Evolutionary conservation across 2,888 invertebrate genomes (phyloP).

Genomic region (Tetheella fluctuosa): DNA sequence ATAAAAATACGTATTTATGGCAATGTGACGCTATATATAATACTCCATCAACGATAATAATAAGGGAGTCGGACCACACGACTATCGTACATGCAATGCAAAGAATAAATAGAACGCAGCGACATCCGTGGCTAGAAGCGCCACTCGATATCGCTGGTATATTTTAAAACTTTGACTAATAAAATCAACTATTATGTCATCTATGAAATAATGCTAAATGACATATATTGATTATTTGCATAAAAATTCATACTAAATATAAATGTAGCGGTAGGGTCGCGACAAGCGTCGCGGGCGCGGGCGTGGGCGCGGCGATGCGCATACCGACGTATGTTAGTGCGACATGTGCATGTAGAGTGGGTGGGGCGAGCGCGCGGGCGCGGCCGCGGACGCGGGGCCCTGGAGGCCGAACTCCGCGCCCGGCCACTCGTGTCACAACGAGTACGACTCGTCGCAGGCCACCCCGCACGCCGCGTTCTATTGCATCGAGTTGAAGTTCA

Average conservation of each 20-base stretch:
- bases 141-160: no score
- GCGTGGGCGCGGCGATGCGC: slow-evolving; percentile 11
- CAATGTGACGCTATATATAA: slow-evolving; percentile 42
- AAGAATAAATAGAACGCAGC: background rate
- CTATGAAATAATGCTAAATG: no score
- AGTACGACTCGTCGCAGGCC: slow-evolving; percentile 53
- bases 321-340: slow-evolving; percentile 35
- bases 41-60: background rate
- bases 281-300: no score
- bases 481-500: slow-evolving; percentile 92
- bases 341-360: slow-evolving; percentile 57
- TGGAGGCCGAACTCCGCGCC: slow-evolving; percentile 41
- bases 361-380: slow-evolving; percentile 37
- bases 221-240: no score
- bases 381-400: no score
- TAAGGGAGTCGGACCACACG: background rate
- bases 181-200: no score
- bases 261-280: background rate
- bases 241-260: no score
- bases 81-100: background rate
- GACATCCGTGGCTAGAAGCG: no score
- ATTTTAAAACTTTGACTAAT: no score
- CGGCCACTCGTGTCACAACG: slow-evolving; percentile 75
- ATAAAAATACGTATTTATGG: slow-evolving; percentile 54
- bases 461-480: slow-evolving; percentile 77